Conservation (phyloP, 2,113 vertebrate genomes). For the Elephas maximus region DNA sequence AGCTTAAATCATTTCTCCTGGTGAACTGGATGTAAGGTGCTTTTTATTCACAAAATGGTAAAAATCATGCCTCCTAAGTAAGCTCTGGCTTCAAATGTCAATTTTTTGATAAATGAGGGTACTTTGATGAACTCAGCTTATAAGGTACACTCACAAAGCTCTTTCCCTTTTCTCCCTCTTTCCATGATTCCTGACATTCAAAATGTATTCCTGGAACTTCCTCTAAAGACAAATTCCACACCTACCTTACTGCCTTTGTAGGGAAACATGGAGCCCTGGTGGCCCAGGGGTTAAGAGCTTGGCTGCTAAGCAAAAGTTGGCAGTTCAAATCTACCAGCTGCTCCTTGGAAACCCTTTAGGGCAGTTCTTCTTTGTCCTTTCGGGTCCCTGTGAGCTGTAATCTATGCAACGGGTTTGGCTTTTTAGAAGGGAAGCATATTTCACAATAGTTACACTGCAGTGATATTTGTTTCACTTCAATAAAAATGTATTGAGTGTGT, state of each 20-base stretch:
- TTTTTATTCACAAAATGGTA: conserved; percentile 62
- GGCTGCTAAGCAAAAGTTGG: too few species aligned
- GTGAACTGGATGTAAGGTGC: conserved; percentile 52
- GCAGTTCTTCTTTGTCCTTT: too few species aligned
- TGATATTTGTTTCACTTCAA: conserved; percentile 71
- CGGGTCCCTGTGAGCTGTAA: too few species aligned
- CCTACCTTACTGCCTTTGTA: conserved; percentile 62
- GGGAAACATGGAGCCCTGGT: too few species aligned
- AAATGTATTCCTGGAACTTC: conserved; percentile 44
- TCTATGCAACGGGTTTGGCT: too few species aligned
- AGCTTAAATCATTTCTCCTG: conserved; percentile 69
- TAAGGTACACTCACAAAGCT: not conserved
- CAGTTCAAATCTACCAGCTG: too few species aligned
- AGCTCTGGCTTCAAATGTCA: not conserved
- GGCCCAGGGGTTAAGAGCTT: too few species aligned
- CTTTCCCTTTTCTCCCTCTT: not conserved
- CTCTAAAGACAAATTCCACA: conserved; percentile 63
- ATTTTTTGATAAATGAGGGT: not conserved
- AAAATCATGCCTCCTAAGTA: conserved; percentile 49
- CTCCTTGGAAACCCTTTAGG: too few species aligned
- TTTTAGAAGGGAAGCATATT: conserved; percentile 60
- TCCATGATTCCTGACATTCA: conserved; percentile 48
- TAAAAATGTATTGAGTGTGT: conserved; percentile 77
- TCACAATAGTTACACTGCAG: conserved; percentile 65
- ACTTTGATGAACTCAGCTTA: not conserved